Evolutionary conservation across 2,888 invertebrate genomes (phyloP), one percentile per base, ranked within the genome.

Genomic region (Lordiphosa andalusiaca): DNA sequence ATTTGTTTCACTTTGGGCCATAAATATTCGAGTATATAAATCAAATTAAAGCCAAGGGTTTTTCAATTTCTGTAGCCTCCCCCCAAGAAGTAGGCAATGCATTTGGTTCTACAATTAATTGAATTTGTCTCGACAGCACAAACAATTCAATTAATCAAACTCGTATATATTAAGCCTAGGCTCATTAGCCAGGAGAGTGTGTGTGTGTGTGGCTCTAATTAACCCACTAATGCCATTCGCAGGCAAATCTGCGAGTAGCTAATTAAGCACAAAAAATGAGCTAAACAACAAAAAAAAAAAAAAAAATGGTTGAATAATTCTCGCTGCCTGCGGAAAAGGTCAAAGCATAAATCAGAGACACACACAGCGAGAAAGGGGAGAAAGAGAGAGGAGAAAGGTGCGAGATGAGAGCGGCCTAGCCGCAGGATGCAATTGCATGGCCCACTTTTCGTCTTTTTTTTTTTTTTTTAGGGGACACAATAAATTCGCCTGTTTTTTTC

Each of bases 211-310:
- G 6, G 16, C 50, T 50, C 76, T 76, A 76, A 76, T 76, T 81
- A 81, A 81, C 76, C 81, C 77, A 71, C 73, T 80, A 83, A 83
- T 83, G 77, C 71, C 73, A 71, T 83, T 76, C 67, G 61, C 84
- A 57, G 50, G 40, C 30, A 33, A 51, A 67, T 30, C 30, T 30
- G 9, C 30, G 66, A 77, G 60, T 49, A 68, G 81, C 84, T 77
- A 83, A 77, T 77, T 77, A 83, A 83, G 77, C 84, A 76, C 54
- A 83, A 68, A 76, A 74, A 61, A 53, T 69, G 73, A 60, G 12
- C 39, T 53, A 50, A 52, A 52, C 33, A 16, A 60, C 35, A 47
- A 37, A 33, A 13, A 50, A 52, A 52, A 23, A 16, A 60, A 25
- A 47, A 37, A 33, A 13, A 39, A 51, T 23, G 25, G 39, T 42